phyloP scores from a whole-genome alignment of 2,888 invertebrate species.

The Rhaphigaster nebulosa region DNA sequence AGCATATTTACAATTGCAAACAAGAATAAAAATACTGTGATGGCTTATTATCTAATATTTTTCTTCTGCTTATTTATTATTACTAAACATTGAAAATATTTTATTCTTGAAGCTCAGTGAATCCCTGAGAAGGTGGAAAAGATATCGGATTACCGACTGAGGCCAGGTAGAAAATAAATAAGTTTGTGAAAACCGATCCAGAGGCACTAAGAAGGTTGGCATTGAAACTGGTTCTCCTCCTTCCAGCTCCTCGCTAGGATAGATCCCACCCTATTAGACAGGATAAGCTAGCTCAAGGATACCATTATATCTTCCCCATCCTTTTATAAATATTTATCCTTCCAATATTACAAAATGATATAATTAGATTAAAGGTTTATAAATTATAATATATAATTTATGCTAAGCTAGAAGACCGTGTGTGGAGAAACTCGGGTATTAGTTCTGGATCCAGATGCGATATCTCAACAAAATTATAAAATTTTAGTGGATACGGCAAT shows the following conservation, averaged over 20 bases:
- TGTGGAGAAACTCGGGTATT: not conserved
- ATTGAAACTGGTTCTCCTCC: not conserved
- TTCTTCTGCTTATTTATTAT: not conserved
- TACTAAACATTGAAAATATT: not conserved
- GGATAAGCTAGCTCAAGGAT: not conserved
- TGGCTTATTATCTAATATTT: not conserved
- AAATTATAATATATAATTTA: not conserved
- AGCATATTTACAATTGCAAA: no score
- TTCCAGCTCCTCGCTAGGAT: not conserved
- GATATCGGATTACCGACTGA: not conserved
- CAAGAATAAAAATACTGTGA: no score
- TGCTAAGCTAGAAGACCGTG: not conserved
- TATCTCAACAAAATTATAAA: no score
- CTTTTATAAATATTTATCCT: not conserved
- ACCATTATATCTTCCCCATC: not conserved
- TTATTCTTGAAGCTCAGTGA: not conserved
- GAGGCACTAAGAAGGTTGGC: not conserved
- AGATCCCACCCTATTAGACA: not conserved
- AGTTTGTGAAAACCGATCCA: not conserved
- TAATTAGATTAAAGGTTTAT: not conserved
- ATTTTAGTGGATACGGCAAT: no score
- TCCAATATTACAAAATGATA: not conserved
- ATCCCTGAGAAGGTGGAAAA: not conserved
- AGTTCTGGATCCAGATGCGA: no score
- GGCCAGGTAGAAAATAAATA: not conserved